A percentile compares a stretch with the other conserved stretches of the same genome.
These are phyloP conservation scores for Antennarius maculatus DNA, from an alignment of 2,797 vertebrate genomes.

Conservation along the genomic window DNA sequence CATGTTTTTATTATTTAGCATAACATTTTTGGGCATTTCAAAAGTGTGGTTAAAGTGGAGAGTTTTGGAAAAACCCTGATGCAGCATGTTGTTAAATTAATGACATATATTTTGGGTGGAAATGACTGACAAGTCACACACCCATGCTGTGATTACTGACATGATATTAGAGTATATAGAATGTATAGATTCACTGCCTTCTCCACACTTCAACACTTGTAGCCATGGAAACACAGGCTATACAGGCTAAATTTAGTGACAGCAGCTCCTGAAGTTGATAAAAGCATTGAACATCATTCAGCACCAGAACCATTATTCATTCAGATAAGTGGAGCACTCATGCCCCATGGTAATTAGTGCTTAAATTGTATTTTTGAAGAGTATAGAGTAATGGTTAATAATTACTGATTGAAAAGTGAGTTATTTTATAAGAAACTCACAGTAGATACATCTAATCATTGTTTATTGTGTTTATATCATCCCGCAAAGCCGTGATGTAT, in stretches of 20 bases:
- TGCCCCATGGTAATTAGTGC: conserved; percentile 33
- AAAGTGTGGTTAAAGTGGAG: background rate
- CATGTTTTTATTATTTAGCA: no score
- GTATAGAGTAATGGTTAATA: conserved; percentile 21
- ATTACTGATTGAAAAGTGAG: conserved; percentile 19
- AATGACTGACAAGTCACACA: conserved; percentile 21
- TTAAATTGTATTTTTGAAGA: conserved; percentile 33
- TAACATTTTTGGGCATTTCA: no score
- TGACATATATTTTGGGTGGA: conserved; percentile 21
- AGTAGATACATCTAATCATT: background rate
- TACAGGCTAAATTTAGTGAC: conserved; percentile 73
- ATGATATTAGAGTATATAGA: conserved; percentile 42
- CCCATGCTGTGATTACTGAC: conserved; percentile 29
- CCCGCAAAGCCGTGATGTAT: no score
- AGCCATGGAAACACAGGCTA: conserved; percentile 75
- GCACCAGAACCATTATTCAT: conserved; percentile 34
- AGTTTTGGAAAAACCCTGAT: conserved; percentile 34
- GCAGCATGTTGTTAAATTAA: conserved; percentile 18
- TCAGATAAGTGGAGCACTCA: conserved; percentile 39
- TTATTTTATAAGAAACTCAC: background rate
- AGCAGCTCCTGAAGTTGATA: conserved; percentile 69
- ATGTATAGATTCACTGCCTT: conserved; percentile 57
- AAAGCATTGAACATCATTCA: conserved; percentile 53
- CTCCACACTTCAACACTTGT: conserved; percentile 51
- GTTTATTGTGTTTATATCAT: background rate